These are phyloP conservation scores for Stichodactyla mertensii DNA, from an alignment of 64 coral and sea anemone genomes.

Conservation along the genomic window DNA sequence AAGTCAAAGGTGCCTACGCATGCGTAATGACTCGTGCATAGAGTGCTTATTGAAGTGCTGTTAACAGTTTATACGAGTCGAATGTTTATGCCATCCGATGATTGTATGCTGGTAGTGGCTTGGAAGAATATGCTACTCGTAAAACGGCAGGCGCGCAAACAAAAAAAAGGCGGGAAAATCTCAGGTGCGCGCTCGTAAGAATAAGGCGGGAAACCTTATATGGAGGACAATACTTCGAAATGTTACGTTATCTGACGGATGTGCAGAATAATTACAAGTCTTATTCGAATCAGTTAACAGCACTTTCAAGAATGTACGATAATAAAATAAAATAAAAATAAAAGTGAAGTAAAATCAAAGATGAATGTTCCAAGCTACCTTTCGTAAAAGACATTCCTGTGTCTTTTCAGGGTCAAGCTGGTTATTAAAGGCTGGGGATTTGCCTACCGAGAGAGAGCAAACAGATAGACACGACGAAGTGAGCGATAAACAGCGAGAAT, in stretches of 20 bases:
- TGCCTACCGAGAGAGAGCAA: constrained; percentile 72
- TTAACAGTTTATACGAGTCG: not conserved
- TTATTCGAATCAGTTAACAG: not conserved
- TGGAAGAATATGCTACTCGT: no score
- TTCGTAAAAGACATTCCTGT: constrained; percentile 65
- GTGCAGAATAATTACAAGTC: no score
- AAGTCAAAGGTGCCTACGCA: not conserved
- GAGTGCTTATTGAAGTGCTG: constrained; percentile 2
- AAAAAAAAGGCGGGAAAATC: not conserved
- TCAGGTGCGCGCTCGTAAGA: not conserved
- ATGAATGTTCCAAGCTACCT: constrained; percentile 55
- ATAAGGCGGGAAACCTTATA: not conserved
- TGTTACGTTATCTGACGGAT: no score
- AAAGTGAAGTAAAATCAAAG: constrained; percentile 40
- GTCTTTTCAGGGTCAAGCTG: constrained; percentile 58
- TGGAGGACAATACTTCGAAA: no score
- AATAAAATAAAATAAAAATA: constrained; percentile 37
- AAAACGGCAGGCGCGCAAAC: not conserved
- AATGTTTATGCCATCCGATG: no score
- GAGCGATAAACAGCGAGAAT: constrained; percentile 64
- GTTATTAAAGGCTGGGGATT: constrained; percentile 60
- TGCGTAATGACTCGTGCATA: not conserved
- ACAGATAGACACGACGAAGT: constrained; percentile 73
- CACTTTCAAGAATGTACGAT: constrained; percentile 11
- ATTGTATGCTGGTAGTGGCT: no score